Evolutionary conservation across 2,888 invertebrate species (phyloP), one percentile per base, ranked within the genome.

Genomic region (Nomada ruficornis): DNA sequence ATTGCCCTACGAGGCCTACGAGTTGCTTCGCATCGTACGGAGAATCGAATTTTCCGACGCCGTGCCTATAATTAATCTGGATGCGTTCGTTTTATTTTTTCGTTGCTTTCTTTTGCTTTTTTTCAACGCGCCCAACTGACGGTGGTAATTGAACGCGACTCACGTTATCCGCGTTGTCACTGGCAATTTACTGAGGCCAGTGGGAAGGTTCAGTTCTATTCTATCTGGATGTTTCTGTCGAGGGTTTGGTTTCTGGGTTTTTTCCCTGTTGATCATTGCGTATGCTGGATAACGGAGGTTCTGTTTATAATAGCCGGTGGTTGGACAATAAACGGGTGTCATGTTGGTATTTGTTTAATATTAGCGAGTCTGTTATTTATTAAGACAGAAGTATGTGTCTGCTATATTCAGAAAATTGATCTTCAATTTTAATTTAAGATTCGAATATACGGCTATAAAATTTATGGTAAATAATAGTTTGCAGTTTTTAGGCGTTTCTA

Each of bases 121-220:
- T 71, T 63, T 57, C 77, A 71, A 63, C 67, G 57, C 44, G 67
- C 77, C 68, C 57, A 68, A 73, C 69, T 42, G 52, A 13, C 70
- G 67, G 55, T 54, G 83, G 86, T 86, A 87, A 91, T 91, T 90
- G 88, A 90, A 91, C 85, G 86, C 86, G 87, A 83, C 83, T 85
- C 86, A 75, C 84, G 88, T 85, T 77, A 29, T 67, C 85, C 77
- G 82, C 83, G 87, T 89, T 91, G 67, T 77, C 71, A 13, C 42
- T 63, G 42, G 26, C 62, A 90, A 91, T 91, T 85, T 79, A 69
- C 64, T 20, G 62, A 54, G 88, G 86, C 76, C 84, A 87, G 83
- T 63, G 82, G 68, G 77, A 76, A 72, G 68, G 68, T 57, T 65
- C 78, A 15, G 64, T 65, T 36, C 64, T 47, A 29, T 62, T 55